Evolutionary conservation across 2,797 vertebrate genomes (phyloP).

Genomic region (Simalia tracyae): DNA sequence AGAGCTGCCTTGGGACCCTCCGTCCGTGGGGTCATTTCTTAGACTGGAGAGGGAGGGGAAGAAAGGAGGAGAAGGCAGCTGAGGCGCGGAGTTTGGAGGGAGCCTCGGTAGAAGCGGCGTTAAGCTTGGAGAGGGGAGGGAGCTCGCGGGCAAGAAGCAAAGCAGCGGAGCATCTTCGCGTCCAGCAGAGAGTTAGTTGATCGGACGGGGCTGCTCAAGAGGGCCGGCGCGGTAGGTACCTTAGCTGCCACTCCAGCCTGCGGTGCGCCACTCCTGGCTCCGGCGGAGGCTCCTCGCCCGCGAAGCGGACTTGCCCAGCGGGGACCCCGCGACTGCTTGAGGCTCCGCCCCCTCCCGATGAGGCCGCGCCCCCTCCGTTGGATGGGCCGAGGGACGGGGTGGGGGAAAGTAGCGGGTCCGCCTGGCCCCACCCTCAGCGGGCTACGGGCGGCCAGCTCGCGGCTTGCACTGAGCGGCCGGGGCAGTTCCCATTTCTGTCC

Average conservation of each 20-base stretch:
- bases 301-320: not conserved
- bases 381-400: too few relatives aligned
- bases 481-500: not conserved
- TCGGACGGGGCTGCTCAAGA: not conserved
- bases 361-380: not conserved
- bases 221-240: not conserved
- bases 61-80: too few relatives aligned
- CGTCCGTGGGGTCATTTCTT: not conserved
- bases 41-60: not conserved
- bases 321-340: not conserved
- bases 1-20: not conserved
- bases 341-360: not conserved
- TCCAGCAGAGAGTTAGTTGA: not conserved
- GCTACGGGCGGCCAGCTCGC: not conserved
- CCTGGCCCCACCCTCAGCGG: not conserved
- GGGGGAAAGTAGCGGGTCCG: not conserved
- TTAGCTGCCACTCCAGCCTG: not conserved
- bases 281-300: not conserved
- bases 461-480: not conserved
- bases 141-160: not conserved
- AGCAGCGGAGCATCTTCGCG: not conserved
- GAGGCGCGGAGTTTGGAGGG: not conserved
- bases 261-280: not conserved
- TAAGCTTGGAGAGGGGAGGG: not conserved
- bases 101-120: not conserved